Conservation (phyloP, 2,888 invertebrate species). For the Xestia xanthographa region DNA sequence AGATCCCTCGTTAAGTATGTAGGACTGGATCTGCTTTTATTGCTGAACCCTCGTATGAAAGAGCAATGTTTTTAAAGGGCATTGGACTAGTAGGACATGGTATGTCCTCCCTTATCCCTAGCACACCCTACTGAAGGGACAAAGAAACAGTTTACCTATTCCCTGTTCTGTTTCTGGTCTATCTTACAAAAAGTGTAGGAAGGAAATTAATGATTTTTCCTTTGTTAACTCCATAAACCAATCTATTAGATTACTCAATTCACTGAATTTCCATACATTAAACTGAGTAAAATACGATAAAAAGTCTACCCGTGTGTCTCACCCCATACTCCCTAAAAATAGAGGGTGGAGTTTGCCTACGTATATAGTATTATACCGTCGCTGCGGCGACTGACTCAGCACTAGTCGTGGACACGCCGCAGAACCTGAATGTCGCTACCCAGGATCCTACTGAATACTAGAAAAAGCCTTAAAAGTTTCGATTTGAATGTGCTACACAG, state of each 20-base stretch:
- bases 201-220: neutral
- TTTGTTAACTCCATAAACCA: neutral
- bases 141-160: neutral
- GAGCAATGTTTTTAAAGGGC: neutral
- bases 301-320: conserved; percentile 73
- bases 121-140: neutral
- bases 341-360: conserved; percentile 72
- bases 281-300: conserved; percentile 32
- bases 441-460: conserved; percentile 71
- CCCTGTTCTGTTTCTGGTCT: neutral
- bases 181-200: neutral
- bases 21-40: neutral
- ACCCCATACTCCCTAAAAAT: conserved; percentile 71
- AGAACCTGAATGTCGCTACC: conserved; percentile 86
- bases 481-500: conserved; percentile 76
- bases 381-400: conserved; percentile 73
- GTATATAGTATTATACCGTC: conserved; percentile 70
- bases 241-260: neutral
- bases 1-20: neutral
- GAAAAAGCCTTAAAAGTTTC: conserved; percentile 71
- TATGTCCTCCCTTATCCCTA: too few relatives aligned
- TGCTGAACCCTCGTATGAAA: neutral
- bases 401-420: conserved; percentile 78
- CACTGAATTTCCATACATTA: neutral
- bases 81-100: neutral